These are phyloP conservation scores for Phocides pigmalion DNA, from an alignment of 1,140 invertebrate species.

Conservation along the genomic window DNA sequence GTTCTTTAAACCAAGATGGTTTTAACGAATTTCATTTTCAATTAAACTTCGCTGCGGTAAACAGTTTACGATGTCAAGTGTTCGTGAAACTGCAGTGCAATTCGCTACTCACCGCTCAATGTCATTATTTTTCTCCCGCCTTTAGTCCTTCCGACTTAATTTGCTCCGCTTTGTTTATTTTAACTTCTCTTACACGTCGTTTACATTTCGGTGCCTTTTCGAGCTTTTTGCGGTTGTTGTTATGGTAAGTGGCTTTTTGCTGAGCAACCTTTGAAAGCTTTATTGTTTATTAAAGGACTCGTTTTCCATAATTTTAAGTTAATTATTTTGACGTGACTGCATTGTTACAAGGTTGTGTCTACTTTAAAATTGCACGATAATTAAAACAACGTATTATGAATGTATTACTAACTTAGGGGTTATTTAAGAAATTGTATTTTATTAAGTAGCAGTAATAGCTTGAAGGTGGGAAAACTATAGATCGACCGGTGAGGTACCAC, in stretches of 20 bases:
- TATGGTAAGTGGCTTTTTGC: not conserved
- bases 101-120: not conserved
- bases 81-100: not conserved
- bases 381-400: no score
- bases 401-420: no score
- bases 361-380: no score
- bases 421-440: no score
- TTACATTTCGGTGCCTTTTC: not conserved
- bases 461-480: no score
- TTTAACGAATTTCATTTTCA: not conserved
- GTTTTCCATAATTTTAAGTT: not conserved
- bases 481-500: no score
- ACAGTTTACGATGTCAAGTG: slow-evolving; percentile 1
- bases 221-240: not conserved
- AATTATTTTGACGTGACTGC: not conserved
- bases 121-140: slow-evolving; percentile 1
- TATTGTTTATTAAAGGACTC: not conserved
- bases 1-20: not conserved
- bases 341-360: not conserved
- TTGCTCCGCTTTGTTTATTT: not conserved
- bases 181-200: not conserved
- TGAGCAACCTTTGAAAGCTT: not conserved
- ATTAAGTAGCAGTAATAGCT: no score
- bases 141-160: slow-evolving; percentile 2
- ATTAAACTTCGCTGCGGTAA: not conserved